phyloP scores from a whole-genome alignment of 2,113 vertebrate genomes.

The Rhabdornis inornatus region DNA sequence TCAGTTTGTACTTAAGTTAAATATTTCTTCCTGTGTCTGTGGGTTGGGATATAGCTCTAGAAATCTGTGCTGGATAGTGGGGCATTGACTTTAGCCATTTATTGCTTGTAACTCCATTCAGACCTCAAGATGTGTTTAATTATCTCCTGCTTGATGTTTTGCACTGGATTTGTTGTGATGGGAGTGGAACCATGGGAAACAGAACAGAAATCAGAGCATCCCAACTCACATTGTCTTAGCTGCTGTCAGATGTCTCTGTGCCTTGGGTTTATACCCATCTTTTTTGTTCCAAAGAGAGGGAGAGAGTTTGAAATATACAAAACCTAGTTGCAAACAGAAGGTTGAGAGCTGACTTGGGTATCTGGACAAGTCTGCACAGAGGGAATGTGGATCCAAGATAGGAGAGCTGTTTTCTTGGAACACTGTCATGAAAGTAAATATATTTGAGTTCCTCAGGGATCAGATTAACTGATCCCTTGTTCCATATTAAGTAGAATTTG shows the following conservation, averaged over 20 bases:
- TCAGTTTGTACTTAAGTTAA: not conserved
- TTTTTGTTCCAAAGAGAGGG: not conserved
- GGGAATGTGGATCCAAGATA: not conserved
- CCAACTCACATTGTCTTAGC: not conserved
- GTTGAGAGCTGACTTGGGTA: not conserved
- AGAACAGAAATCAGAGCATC: not conserved
- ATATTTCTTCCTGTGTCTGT: not conserved
- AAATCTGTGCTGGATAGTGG: not conserved
- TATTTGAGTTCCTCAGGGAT: not conserved
- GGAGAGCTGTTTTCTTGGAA: not conserved
- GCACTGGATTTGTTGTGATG: not conserved
- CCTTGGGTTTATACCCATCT: not conserved
- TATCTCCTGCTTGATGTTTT: not conserved
- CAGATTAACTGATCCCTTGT: not conserved
- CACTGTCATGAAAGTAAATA: not conserved
- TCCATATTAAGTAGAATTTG: not conserved
- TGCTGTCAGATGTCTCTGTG: not conserved
- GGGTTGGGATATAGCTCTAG: not conserved
- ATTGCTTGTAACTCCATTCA: not conserved
- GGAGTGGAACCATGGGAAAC: not conserved
- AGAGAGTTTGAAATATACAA: not conserved
- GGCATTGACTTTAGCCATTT: not conserved
- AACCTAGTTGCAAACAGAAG: not conserved
- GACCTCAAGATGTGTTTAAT: not conserved
- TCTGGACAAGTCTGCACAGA: not conserved